These are phyloP conservation scores for Littorina saxatilis DNA, from an alignment of 1,140 invertebrate genomes.

Conservation along the genomic window DNA sequence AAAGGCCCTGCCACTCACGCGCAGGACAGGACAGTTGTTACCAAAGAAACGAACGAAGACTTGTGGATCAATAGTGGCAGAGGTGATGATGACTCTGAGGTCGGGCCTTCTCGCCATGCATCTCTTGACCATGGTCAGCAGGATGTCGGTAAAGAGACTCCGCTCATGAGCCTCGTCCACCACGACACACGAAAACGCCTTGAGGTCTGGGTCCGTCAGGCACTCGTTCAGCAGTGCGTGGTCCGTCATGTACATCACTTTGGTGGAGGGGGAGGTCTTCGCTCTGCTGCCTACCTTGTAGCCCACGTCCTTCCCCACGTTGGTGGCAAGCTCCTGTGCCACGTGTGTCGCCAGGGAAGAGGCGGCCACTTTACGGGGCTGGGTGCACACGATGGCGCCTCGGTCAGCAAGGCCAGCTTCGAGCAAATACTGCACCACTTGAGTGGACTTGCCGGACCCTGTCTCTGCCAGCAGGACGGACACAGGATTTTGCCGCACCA, in stretches of 20 bases:
- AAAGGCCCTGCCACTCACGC: constrained; percentile 91
- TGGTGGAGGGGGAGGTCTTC: constrained; percentile 80
- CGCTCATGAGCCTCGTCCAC: constrained; percentile 98
- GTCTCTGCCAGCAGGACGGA: constrained; percentile 95
- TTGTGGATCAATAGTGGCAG: constrained; percentile 77
- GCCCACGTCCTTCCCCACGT: constrained; percentile 65
- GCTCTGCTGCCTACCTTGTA: constrained; percentile 83
- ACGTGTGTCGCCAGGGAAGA: constrained; percentile 67
- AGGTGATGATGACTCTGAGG: constrained; percentile 67
- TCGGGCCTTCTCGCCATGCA: constrained; percentile 58
- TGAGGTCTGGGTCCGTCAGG: constrained; percentile 79
- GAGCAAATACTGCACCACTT: constrained; percentile 67
- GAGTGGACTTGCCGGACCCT: constrained; percentile 87
- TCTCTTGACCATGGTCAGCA: constrained; percentile 88
- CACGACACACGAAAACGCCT: constrained; percentile 87
- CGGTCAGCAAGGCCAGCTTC: constrained; percentile 77
- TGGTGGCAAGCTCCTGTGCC: constrained; percentile 60
- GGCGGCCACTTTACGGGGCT: constrained; percentile 71
- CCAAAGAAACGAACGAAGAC: constrained; percentile 83
- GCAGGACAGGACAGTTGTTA: constrained; percentile 96
- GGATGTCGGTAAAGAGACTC: constrained; percentile 94
- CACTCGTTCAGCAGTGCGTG: constrained; percentile 97
- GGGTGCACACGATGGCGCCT: constrained; percentile 84
- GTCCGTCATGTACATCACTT: constrained; percentile 99
- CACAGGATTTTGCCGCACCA: constrained; percentile 60